phyloP scores from a whole-genome alignment of 2,888 invertebrate species.

The Lithophane leautieri region DNA sequence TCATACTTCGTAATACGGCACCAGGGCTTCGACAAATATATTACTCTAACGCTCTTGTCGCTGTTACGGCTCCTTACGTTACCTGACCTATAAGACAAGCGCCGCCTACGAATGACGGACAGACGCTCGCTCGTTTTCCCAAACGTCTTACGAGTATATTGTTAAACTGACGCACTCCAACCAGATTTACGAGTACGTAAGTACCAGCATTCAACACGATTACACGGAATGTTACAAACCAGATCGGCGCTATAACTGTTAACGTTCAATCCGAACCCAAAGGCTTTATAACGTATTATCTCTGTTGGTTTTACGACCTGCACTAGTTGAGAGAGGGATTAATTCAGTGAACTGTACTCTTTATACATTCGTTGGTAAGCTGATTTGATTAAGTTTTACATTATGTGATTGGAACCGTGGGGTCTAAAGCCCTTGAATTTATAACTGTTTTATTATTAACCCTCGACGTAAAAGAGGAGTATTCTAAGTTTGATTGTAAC shows the following conservation, averaged over 20 bases:
- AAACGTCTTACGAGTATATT: conserved; percentile 34
- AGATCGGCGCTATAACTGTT: conserved; percentile 62
- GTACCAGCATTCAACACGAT: conserved; percentile 56
- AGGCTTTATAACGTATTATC: conserved; percentile 59
- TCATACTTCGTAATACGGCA: no score
- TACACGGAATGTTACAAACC: conserved; percentile 58
- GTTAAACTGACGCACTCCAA: conserved; percentile 41
- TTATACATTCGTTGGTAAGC: conserved; percentile 53
- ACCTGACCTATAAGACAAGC: conserved; percentile 27
- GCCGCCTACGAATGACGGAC: conserved; percentile 18
- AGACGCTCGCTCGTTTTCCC: conserved; percentile 12
- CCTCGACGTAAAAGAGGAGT: not conserved
- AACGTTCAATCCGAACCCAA: conserved; percentile 63
- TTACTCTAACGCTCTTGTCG: conserved; percentile 9
- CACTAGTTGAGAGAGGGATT: conserved; percentile 60
- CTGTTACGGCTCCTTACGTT: conserved; percentile 7
- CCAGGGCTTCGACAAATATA: conserved; percentile 1
- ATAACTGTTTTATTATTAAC: conserved; percentile 17
- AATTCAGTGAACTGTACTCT: conserved; percentile 49
- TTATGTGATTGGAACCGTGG: conserved; percentile 32
- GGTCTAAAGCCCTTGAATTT: conserved; percentile 7
- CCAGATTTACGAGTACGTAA: conserved; percentile 58
- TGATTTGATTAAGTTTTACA: conserved; percentile 58
- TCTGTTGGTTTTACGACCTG: conserved; percentile 60
- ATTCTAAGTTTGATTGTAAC: not conserved